Conservation (phyloP, 2,888 invertebrate species). For the Thysanoteuthis rhombus region DNA sequence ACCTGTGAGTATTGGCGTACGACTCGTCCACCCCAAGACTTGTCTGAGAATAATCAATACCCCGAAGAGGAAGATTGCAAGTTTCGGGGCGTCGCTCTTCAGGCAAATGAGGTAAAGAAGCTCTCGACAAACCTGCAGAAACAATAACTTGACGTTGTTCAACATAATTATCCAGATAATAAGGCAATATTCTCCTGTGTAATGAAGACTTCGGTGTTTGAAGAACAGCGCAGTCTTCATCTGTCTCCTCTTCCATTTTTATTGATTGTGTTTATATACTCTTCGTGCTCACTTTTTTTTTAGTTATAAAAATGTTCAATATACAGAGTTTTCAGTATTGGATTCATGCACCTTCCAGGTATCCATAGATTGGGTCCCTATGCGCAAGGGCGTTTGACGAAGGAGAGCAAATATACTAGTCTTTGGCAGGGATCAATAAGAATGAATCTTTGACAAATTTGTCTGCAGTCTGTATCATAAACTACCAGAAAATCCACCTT, state of each 20-base stretch:
- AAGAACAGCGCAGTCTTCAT: background rate
- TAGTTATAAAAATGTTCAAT: background rate
- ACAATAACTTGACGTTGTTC: background rate
- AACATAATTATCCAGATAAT: background rate
- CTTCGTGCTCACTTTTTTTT: background rate
- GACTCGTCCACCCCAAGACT: background rate
- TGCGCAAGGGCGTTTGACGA: no score
- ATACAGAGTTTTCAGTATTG: no score
- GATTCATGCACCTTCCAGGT: no score
- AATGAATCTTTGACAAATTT: background rate
- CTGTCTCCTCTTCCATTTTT: background rate
- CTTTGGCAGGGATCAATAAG: no score
- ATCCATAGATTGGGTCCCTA: no score
- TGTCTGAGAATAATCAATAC: background rate
- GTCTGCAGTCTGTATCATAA: no score
- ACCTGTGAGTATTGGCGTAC: background rate
- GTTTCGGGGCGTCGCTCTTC: background rate
- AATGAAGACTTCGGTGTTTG: background rate
- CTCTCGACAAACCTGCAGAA: background rate
- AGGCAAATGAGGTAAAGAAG: background rate
- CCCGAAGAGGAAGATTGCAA: background rate
- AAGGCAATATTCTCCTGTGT: background rate
- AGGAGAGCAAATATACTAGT: no score
- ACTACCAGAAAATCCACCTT: no score
- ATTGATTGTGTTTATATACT: accelerated